A percentile compares a stretch with the other conserved stretches of the same genome.
Conservation (phyloP, 2,113 vertebrate species). For the Papio anubis region DNA sequence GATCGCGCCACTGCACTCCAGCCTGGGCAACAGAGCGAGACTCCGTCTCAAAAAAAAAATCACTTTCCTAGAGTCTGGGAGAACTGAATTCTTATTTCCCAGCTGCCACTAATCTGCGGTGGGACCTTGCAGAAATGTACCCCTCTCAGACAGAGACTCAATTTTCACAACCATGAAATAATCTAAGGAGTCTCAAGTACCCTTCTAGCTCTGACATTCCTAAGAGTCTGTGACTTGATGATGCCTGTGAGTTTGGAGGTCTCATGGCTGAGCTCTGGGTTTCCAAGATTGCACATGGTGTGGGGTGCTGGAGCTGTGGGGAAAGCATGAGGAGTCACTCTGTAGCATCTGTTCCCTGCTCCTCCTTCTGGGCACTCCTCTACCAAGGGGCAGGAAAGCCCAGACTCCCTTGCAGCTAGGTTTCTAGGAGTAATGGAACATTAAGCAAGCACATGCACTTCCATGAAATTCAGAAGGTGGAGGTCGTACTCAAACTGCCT, state of each 20-base stretch:
- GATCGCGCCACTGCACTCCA: too few relatives aligned
- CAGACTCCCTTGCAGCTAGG: neutral
- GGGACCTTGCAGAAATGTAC: neutral
- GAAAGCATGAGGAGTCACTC: neutral
- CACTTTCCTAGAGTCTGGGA: neutral
- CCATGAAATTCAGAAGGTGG: neutral
- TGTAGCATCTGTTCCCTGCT: neutral
- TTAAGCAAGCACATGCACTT: too few relatives aligned
- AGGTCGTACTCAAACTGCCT: rapidly evolving
- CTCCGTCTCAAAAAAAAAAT: neutral
- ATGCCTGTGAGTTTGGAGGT: neutral
- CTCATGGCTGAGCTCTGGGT: neutral
- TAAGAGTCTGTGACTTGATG: neutral
- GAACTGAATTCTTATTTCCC: neutral
- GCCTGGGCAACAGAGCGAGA: too few relatives aligned
- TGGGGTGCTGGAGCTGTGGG: neutral
- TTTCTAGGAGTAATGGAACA: neutral
- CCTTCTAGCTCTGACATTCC: neutral
- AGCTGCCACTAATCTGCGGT: neutral
- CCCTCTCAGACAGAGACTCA: neutral
- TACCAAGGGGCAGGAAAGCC: neutral
- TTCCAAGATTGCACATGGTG: neutral
- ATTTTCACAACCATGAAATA: neutral
- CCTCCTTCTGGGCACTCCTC: neutral
- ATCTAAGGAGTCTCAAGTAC: neutral